Evolutionary conservation across 1,140 invertebrate species (phyloP).

Genomic region (Drosophila yakuba): DNA sequence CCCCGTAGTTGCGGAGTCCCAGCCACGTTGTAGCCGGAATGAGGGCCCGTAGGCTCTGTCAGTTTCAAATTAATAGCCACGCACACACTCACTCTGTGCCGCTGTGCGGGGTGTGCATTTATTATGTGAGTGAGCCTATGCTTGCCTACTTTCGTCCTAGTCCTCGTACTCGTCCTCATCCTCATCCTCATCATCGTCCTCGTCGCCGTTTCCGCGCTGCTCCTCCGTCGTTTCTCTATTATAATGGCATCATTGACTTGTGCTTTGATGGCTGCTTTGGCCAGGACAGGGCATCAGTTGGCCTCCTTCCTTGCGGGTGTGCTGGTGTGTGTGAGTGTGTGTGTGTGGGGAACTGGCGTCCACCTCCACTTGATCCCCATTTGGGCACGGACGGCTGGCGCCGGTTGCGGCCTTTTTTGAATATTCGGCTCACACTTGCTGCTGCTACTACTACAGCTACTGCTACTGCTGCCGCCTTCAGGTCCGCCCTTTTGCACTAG

Average conservation of each 20-base stretch:
- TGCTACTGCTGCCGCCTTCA: conserved; percentile 1
- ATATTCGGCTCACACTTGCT: conserved; percentile 41
- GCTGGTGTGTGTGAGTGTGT: conserved; percentile 5
- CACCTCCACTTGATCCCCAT: conserved; percentile 36
- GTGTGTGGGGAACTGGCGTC: conserved; percentile 20
- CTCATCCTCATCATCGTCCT: conserved; percentile 1
- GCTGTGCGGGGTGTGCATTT: conserved; percentile 32
- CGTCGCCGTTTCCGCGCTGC: conserved; percentile 6
- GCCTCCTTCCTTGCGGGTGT: neutral
- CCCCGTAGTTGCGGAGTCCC: conserved; percentile 39
- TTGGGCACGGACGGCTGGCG: conserved; percentile 43
- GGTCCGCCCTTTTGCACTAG: conserved; percentile 36
- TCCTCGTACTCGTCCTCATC: conserved; percentile 1
- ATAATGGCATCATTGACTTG: conserved; percentile 78
- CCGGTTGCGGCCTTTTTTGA: conserved; percentile 59
- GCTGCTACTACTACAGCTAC: conserved; percentile 7
- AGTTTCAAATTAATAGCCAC: conserved; percentile 80
- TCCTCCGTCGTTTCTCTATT: conserved; percentile 43
- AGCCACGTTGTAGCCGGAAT: conserved; percentile 54
- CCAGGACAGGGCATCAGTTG: conserved; percentile 33
- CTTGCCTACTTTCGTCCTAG: conserved; percentile 50
- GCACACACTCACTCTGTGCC: conserved; percentile 33
- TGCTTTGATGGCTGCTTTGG: conserved; percentile 64
- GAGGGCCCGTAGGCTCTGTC: conserved; percentile 65
- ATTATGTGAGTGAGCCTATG: conserved; percentile 38